Base-by-base conservation (phyloP, 1,140 invertebrate species). In the Anoplolepis gracilipes region DNA sequence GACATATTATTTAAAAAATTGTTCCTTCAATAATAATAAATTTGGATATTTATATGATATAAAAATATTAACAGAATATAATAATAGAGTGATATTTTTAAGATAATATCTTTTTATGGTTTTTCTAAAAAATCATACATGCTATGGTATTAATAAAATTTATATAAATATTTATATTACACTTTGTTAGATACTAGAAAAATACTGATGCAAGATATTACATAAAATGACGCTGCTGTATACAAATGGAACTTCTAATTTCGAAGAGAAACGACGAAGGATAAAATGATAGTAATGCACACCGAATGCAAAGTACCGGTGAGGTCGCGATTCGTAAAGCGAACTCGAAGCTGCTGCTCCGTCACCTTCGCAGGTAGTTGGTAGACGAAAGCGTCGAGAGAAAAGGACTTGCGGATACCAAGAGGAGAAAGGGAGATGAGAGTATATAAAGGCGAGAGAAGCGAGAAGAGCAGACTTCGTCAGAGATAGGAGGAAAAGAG, bases 241-340 rank as follows among this genome's bases (percentile, higher is more conserved):
- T 39, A 53, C 16, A 78, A 19, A 42, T 30, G 3, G 13, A 36
- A 55, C 78, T 91, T 86, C 76, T 87, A 91, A 89, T 90, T 92
- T 88, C 33, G 25, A 75, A 30, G 19, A 81, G 19, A 16, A 33
- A 42, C 5, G 25, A 53, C n/a, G 25, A n/a, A 69, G 1, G 3
- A 30, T 28, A 22, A 49, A 25, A 49, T 57, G 75, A 22, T 67
- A 49, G 28, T 61, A 72, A 91, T 89, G 84, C 85, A 87, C 77
- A 70, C 67, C 85, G 89, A 91, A 92, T 92, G 91, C 91, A 92
- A 92, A 92, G 88, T 86, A 89, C 65, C 84, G 84, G 55, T 78
- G 87, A 88, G 89, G 85, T 90, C 85, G 86, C 82, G 87, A 90
- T 89, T 90, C 85, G 76, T 77, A 87, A 67, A 73, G 81, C 86